A percentile compares a stretch with the other conserved stretches of the same genome.
Conservation (phyloP, 2,113 vertebrate species). For the Chelonoidis abingdonii region DNA sequence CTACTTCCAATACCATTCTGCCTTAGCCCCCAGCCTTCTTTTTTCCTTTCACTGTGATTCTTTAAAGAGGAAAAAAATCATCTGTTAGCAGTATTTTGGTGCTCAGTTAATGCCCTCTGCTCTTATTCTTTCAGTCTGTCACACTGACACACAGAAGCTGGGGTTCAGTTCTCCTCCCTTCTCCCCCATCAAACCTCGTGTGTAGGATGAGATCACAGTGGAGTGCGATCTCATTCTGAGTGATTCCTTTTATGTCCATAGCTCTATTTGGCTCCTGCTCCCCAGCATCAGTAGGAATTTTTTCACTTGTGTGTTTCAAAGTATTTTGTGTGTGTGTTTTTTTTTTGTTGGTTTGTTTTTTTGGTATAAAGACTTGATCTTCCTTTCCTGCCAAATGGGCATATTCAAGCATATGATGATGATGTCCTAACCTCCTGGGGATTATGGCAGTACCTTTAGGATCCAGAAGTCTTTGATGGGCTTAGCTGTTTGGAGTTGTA, state of each 20-base stretch:
- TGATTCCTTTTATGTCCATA: not conserved
- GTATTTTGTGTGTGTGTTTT: not conserved
- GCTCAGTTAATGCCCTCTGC: constrained; percentile 7
- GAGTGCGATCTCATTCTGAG: not conserved
- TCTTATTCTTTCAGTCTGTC: not conserved
- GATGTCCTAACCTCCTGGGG: not conserved
- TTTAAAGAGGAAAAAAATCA: not conserved
- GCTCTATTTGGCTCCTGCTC: constrained; percentile 11
- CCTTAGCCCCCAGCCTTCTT: not conserved
- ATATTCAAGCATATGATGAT: fast-evolving
- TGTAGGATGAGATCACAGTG: fast-evolving
- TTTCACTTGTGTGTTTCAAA: constrained; percentile 31
- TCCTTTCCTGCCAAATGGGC: not conserved
- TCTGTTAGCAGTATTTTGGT: constrained; percentile 31
- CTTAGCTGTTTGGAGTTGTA: not conserved
- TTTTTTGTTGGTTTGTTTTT: not conserved
- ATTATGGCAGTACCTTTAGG: not conserved
- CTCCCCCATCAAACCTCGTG: fast-evolving
- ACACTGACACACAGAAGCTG: not conserved
- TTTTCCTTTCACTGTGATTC: not conserved
- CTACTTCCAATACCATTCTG: not conserved
- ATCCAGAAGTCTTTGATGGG: constrained; percentile 29
- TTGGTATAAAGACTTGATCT: not conserved
- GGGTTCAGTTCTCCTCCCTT: not conserved
- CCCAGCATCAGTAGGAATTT: not conserved